phyloP scores from a whole-genome alignment of 2,888 invertebrate species.

The Atherix ibis region DNA sequence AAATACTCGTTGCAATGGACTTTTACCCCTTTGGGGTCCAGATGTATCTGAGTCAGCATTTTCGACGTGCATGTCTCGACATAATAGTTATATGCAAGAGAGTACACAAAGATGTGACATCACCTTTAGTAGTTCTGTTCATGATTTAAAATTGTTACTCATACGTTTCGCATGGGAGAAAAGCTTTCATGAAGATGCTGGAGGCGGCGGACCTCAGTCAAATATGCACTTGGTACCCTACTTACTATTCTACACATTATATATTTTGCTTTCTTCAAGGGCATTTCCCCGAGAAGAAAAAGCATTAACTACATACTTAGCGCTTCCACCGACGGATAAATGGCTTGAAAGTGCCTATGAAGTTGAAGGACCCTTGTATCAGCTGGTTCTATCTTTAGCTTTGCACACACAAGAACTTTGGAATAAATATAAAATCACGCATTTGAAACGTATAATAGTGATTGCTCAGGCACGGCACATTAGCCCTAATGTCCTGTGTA shows the following conservation, averaged over 20 bases:
- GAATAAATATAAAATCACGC: conserved; percentile 51
- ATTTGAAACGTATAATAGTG: conserved; percentile 60
- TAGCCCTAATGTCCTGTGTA: conserved; percentile 37
- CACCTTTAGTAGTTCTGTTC: conserved; percentile 43
- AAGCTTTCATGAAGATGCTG: conserved; percentile 94
- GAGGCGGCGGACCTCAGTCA: conserved; percentile 91
- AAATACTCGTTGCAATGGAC: conserved; percentile 92
- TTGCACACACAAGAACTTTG: conserved; percentile 66
- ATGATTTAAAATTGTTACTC: conserved; percentile 82
- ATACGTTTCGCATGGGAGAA: conserved; percentile 83
- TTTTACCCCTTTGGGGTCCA: conserved; percentile 93
- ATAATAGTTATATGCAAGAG: conserved; percentile 63
- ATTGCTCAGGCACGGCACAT: conserved; percentile 63
- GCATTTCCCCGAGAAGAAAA: conserved; percentile 50
- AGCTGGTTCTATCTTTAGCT: conserved; percentile 62
- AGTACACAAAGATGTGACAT: conserved; percentile 33
- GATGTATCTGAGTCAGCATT: conserved; percentile 85
- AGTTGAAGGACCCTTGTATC: conserved; percentile 85
- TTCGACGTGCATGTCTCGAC: conserved; percentile 83
- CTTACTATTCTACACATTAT: conserved; percentile 6
- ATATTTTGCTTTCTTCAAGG: conserved; percentile 5
- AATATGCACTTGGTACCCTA: conserved; percentile 96
- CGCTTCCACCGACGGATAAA: conserved; percentile 42
- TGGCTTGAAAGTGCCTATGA: conserved; percentile 71
- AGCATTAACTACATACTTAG: conserved; percentile 55